Evolutionary conservation across 2,113 vertebrate species (phyloP).

Genomic region (Eulemur rufifrons): DNA sequence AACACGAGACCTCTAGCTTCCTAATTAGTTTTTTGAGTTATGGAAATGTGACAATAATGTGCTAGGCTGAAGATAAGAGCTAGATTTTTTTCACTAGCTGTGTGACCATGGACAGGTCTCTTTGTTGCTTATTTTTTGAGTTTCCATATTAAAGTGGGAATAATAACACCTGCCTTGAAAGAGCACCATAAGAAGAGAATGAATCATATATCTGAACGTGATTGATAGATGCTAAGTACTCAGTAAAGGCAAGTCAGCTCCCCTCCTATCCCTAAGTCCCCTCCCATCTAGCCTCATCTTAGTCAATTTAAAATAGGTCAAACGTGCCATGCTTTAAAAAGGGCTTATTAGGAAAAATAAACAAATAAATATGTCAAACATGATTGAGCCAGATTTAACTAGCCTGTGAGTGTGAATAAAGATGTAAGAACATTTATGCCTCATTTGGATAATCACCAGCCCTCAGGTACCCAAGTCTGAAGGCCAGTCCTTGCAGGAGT

Average conservation of each 20-base stretch:
- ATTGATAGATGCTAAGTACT: background rate
- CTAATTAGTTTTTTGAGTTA: background rate
- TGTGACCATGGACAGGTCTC: background rate
- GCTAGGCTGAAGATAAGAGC: background rate
- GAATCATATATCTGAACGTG: background rate
- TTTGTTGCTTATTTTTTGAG: background rate
- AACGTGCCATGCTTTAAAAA: too few relatives aligned
- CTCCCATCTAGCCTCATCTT: background rate
- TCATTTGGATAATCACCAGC: background rate
- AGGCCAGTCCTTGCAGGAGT: background rate
- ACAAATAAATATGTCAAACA: background rate
- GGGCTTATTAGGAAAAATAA: too few relatives aligned
- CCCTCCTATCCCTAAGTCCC: too few relatives aligned
- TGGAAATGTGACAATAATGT: background rate
- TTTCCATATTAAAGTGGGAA: background rate
- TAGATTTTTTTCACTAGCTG: background rate
- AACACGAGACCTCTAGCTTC: background rate
- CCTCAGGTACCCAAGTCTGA: background rate
- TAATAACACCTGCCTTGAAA: background rate
- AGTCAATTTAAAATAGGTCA: background rate
- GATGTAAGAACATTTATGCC: background rate
- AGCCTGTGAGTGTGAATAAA: background rate
- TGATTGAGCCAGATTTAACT: too few relatives aligned
- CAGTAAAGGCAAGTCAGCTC: background rate
- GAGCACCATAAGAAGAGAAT: background rate